Percentiles rank a stretch among this genome's conserved stretches.
Evolutionary conservation across 1,140 invertebrate species (phyloP).

Genomic region (Eupristina koningsbergeri): DNA sequence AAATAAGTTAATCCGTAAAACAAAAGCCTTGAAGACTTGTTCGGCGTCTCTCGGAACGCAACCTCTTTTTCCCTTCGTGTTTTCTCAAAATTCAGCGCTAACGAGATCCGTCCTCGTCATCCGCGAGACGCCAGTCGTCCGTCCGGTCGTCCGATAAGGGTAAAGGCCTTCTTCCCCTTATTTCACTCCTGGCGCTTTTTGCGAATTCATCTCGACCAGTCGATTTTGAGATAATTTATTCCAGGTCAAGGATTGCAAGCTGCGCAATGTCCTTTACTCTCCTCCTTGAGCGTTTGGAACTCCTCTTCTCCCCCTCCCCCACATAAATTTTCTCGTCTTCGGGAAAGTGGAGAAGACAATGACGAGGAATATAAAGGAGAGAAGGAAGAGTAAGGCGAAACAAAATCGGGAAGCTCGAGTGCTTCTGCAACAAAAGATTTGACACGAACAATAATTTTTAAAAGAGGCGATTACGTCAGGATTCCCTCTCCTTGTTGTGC

Average conservation of each 20-base stretch:
- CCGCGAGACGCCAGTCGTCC: not conserved
- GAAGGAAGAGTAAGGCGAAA: no score
- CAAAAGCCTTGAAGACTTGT: constrained; percentile 10
- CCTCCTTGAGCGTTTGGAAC: not conserved
- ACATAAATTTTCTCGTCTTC: not conserved
- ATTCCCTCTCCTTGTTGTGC: not conserved
- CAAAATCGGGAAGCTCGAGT: not conserved
- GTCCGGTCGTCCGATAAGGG: constrained; percentile 35
- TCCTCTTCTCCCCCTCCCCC: not conserved
- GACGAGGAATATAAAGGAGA: not conserved
- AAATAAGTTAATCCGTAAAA: constrained; percentile 6
- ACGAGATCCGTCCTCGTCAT: not conserved
- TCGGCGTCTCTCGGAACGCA: not conserved
- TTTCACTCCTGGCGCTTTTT: not conserved
- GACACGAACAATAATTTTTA: constrained; percentile 10
- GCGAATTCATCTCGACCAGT: not conserved
- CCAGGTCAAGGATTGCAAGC: constrained; percentile 37
- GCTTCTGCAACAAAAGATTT: not conserved
- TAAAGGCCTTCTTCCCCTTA: constrained; percentile 31
- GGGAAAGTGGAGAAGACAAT: not conserved
- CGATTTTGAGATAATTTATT: constrained; percentile 42
- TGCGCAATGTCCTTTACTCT: constrained; percentile 18
- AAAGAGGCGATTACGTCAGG: constrained; percentile 49
- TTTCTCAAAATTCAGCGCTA: constrained; percentile 25
- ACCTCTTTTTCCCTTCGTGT: not conserved